A percentile compares a stretch with the other conserved stretches of the same genome.
Conservation (phyloP, 1,140 invertebrate genomes). For the Leguminivora glycinivorella region DNA sequence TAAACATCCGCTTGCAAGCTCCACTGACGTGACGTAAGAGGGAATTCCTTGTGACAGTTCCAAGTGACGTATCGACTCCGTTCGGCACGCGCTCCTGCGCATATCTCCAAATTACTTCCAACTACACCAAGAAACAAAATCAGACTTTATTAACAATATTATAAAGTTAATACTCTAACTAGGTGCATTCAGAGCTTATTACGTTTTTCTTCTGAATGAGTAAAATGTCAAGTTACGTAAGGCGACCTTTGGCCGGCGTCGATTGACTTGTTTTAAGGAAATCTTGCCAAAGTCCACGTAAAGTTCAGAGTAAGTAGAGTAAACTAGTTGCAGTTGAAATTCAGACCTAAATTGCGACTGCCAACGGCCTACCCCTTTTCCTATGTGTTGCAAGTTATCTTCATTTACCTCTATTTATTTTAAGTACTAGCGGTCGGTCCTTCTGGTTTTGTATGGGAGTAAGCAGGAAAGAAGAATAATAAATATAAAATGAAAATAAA, state of each 20-base stretch:
- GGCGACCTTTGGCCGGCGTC: slow-evolving; percentile 50
- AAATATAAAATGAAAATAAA: no score
- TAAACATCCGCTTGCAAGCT: slow-evolving; percentile 35
- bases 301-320: slow-evolving; percentile 27
- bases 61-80: slow-evolving; percentile 36
- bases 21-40: slow-evolving; percentile 48
- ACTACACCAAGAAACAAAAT: background rate
- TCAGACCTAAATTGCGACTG: slow-evolving; percentile 7
- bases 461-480: no score
- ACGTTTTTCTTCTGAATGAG: background rate
- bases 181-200: background rate
- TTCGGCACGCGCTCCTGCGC: slow-evolving; percentile 35
- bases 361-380: background rate
- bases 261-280: slow-evolving; percentile 48
- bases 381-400: no score
- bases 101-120: slow-evolving; percentile 47
- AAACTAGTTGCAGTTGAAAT: background rate
- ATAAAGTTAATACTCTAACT: background rate
- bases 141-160: background rate
- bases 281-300: slow-evolving; percentile 29
- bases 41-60: slow-evolving; percentile 44
- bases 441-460: no score
- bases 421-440: no score
- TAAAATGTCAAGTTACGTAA: slow-evolving; percentile 59
- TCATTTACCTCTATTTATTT: no score